Percentiles rank a stretch among this genome's conserved stretches.
Conservation (phyloP, 2,797 vertebrate species). For the Crocodylus rhombifer region DNA sequence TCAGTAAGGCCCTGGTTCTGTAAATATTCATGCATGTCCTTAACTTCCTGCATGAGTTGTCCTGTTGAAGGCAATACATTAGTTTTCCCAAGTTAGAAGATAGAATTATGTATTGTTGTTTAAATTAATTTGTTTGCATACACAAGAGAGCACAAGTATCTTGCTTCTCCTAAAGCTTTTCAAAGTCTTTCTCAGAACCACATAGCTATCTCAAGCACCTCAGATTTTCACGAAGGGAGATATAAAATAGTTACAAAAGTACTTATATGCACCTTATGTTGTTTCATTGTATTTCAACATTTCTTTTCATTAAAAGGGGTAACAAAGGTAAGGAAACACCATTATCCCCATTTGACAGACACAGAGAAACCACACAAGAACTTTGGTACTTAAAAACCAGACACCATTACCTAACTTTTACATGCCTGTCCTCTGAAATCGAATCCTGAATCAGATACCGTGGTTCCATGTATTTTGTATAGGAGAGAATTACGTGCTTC, state of each 20-base stretch:
- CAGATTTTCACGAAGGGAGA: not conserved
- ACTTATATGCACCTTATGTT: not conserved
- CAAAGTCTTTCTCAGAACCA: not conserved
- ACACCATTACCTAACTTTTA: too few relatives aligned
- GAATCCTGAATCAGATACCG: too few relatives aligned
- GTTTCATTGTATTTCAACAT: not conserved
- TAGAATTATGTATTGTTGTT: not conserved
- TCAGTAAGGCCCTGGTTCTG: not conserved
- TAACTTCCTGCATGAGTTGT: not conserved
- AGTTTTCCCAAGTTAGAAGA: not conserved
- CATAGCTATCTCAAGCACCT: not conserved
- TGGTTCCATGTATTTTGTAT: too few relatives aligned
- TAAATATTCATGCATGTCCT: not conserved
- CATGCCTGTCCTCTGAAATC: too few relatives aligned
- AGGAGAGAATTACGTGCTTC: too few relatives aligned
- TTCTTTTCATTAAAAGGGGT: too few relatives aligned
- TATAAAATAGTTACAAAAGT: not conserved
- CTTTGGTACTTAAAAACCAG: too few relatives aligned
- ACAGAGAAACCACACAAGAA: not conserved
- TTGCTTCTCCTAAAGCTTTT: not conserved
- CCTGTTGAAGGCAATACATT: not conserved
- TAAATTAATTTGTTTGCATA: not conserved
- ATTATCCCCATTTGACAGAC: not conserved
- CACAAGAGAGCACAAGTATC: not conserved
- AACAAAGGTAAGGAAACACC: not conserved